Evolutionary conservation across 2,797 vertebrate genomes (phyloP), one percentile per base, ranked within the genome.

Genomic region (Tarsius wallacei): DNA sequence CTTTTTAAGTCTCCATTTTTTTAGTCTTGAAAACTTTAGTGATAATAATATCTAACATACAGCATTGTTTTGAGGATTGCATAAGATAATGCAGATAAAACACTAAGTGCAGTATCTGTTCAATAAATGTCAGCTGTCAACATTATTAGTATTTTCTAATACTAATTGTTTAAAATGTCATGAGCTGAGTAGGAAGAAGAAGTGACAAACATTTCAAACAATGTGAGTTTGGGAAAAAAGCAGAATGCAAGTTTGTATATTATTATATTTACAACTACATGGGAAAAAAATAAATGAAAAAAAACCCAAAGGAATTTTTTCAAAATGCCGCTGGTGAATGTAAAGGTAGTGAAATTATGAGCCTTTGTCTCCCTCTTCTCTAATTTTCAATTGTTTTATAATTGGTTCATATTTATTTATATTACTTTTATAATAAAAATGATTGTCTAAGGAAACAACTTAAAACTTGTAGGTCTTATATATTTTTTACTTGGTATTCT

Each of bases 401-500:
- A 77, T 70, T 91, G 80, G 11, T 87, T 93, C 90, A 19, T 74
- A 77, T 70, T 91, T 80, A 8, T 87, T 93, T 93, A 19, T 68
- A 80, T 59, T 88, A 51, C 63, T 87, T 83, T 74, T 92, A 59
- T 63, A 55, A 87, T 68, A 59, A 90, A 92, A 80, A 5, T 74
- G 80, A 63, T 97, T 98, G 82, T 97, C 97, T 98, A 98, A 98
- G 96, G 86, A 98, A 98, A 96, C 96, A 98, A 98, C 98, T 98
- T 98, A 98, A 98, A 98, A 98, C 98, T 98, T 96, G 81, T 84
- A 74, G 70, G 83, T 98, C 97, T 97, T 98, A 97, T 97, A 97
- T 98, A 98, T 98, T 98, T 98, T 98, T 96, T 98, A 97, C 95
- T 97, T 98, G 87, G 87, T 97, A 78, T 96, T 98, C 91, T 90